Conservation (phyloP, 2,797 vertebrate species). For the Anguilla anguilla region DNA sequence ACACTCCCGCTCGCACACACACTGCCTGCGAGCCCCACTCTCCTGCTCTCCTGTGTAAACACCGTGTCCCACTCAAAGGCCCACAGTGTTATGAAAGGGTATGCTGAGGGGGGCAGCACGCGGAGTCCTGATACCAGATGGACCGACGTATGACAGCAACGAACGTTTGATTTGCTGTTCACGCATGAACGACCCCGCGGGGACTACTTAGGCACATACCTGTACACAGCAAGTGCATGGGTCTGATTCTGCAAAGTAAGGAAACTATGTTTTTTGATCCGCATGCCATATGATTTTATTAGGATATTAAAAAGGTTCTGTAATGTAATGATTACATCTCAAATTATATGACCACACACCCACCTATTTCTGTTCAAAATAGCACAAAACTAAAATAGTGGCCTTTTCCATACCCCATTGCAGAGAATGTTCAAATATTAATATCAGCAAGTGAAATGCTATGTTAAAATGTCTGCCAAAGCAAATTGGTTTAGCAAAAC, state of each 20-base stretch:
- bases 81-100: conserved; percentile 23
- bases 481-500: not conserved
- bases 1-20: conserved; percentile 28
- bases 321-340: not conserved
- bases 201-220: conserved; percentile 15
- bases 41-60: conserved; percentile 36
- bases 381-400: not conserved
- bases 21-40: conserved; percentile 27
- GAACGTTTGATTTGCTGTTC: not conserved
- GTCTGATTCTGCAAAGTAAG: not conserved
- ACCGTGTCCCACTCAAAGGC: conserved; percentile 31
- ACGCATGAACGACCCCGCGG: not conserved
- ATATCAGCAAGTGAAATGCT: not conserved
- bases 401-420: not conserved
- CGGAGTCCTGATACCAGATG: conserved; percentile 2
- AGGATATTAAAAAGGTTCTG: not conserved
- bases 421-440: not conserved
- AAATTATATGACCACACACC: not conserved
- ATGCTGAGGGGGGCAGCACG: conserved; percentile 4
- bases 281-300: not conserved
- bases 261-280: not conserved
- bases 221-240: not conserved
- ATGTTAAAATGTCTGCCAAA: not conserved
- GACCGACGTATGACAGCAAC: conserved; percentile 10
- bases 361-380: not conserved